Base-by-base conservation (phyloP, 2,797 vertebrate genomes). In the Eurystomus glaucurus region DNA sequence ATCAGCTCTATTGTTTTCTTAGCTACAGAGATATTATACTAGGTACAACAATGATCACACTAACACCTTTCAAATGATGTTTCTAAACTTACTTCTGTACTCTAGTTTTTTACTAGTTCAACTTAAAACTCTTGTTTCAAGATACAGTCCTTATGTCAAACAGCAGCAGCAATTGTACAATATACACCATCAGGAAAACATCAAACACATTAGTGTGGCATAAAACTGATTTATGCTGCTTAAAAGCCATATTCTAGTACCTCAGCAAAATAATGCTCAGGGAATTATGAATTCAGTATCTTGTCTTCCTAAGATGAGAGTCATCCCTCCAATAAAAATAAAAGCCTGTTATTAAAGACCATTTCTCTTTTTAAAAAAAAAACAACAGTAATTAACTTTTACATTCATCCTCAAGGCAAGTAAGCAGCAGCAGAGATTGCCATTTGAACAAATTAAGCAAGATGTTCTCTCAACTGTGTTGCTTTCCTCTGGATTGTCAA, bases 1-100 rank as follows among this genome's bases (percentile, higher is more conserved):
- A 97, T 95, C 70, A 86, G 43, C 28, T 55, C n/a, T 50, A 8
- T 13, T 95, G 62, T 96, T 96, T 92, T 60, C 93, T 92, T 82
- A 60, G 50, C 45, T 33, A 80, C 43, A 89, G 85, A 94, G 88
- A 92, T 23, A 77, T 90, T 91, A 74, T 85, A 93, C 20, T 48
- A 72, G 16, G 25, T 35, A 80, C 26, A 82, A 57, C 0, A 2
- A 66, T 15, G 22, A 43, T 52, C 21, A 60, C 45, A 31, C 3
- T 19, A 62, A 51, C 14, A 4, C 43, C 23, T 72, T 41, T 74
- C 22, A 71, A 72, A 84, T 46, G 12, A 39, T 9, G 13, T 18
- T 74, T 70, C 65, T 28, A 54, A 54, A 43, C 28, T 82, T 43
- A 64, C 6, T 58, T 82, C 60, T 23, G 1, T 48, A 17, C 4